Base-by-base conservation (phyloP, 2,113 vertebrate species). In the Hyaena hyaena region DNA sequence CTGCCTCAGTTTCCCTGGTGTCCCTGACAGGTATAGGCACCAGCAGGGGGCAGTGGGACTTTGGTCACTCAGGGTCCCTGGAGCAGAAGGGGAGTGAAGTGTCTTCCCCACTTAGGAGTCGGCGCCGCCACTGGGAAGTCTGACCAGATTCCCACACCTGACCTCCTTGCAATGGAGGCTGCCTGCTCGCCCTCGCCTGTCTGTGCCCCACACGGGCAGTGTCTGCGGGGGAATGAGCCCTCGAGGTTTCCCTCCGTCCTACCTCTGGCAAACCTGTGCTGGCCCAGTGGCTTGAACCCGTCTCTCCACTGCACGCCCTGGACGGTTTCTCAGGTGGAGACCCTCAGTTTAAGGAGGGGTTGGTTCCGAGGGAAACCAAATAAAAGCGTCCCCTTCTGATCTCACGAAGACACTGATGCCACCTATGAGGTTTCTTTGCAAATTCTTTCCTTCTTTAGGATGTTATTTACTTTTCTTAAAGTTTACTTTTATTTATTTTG, bases 211-310 rank as follows among this genome's bases (percentile, higher is more conserved):
- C 39, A 84, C 17, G 10, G 21, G 26, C 58, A 45, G 58, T 6
- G 0, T 15, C 43, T 81, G 14, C 12, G 23, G n/a, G 28, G 61
- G 43, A 89, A 39, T 0, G 28, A 81, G 26, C 23, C 14, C 8
- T 12, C 10, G 17, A 48, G 65, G 61, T 28, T 76, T 48, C 12
- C 63, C 31, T 73, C 76, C 7, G 16, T 58, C 48, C 23, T 14
- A 33, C 10, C 24, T 82, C 61, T 24, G 23, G 71, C 50, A 82
- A 48, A 74, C 10, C 16, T n/a, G 50, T 48, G 19, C 85, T 76
- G 3, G n/a, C 24, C 61, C 12, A 1, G 24, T 0, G 7, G 33
- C 28, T 33, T 43, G 53, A 71, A 15, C 3, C 3, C 1, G 16
- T 39, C 10, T 43, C 17, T 43, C 33, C 2, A 2, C 19, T 2